A percentile compares a stretch with the other conserved stretches of the same genome.
phyloP scores from a whole-genome alignment of 2,113 vertebrate genomes.

The Bufo gargarizans region DNA sequence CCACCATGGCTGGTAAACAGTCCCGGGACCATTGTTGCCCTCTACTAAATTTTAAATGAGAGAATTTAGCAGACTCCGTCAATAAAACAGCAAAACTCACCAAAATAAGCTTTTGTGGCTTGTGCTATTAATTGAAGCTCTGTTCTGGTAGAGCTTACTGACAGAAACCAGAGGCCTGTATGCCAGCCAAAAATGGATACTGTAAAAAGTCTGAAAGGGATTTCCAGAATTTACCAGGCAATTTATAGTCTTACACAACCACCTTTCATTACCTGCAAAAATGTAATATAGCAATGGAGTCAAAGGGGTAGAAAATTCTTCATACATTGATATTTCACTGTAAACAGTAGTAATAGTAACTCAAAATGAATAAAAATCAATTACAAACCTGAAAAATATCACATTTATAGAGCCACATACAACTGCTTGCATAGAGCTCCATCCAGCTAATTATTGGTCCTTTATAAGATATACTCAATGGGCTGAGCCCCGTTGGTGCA shows the following conservation, averaged over 20 bases:
- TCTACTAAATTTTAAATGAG: conserved; percentile 38
- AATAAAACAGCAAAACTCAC: background rate
- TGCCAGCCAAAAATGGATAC: conserved; percentile 49
- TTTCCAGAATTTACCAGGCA: conserved; percentile 48
- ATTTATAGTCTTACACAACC: conserved; percentile 40
- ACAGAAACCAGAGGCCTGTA: conserved; percentile 48
- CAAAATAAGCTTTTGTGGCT: conserved; percentile 43
- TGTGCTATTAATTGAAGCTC: conserved; percentile 46
- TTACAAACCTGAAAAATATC: background rate
- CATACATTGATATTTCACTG: background rate
- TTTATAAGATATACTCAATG: too few relatives aligned
- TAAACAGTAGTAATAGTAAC: background rate
- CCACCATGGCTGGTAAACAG: background rate
- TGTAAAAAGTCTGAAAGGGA: conserved; percentile 45
- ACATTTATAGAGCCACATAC: background rate
- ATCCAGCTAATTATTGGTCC: too few relatives aligned
- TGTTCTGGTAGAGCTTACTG: conserved; percentile 33
- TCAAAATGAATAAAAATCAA: background rate
- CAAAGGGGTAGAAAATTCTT: background rate
- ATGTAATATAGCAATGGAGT: background rate
- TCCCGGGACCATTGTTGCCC: background rate
- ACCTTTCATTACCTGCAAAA: conserved; percentile 52
- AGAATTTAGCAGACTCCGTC: background rate
- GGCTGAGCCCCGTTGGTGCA: too few relatives aligned
- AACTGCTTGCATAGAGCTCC: too few relatives aligned